Base-by-base conservation (phyloP, 2,113 vertebrate genomes). In the Nyctereutes procyonoides region DNA sequence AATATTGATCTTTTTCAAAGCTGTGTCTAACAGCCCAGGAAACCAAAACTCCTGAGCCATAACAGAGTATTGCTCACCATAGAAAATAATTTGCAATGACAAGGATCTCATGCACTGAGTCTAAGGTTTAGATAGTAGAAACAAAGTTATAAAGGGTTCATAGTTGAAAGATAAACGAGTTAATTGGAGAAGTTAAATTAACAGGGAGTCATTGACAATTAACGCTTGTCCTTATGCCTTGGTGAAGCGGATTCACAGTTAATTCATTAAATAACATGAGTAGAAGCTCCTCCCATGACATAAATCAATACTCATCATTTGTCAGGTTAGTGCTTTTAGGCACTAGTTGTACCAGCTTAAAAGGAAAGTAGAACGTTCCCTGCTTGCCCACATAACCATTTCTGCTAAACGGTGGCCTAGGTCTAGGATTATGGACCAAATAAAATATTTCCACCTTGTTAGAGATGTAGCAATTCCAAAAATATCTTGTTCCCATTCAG, bases 381-480 rank as follows among this genome's bases (percentile, higher is more conserved):
- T 62, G 30, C 80, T 97, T 97, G 3, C 24, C 15, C 20, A 38
- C 0, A 15, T 56, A 63, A 48, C 11, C 60, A 60, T 95, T 92
- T 94, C 71, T 77, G 20, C 30, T 77, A 94, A 97, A 77, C 51
- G 80, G 77, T 90, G 48, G 15, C 63, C n/a, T 87, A 53, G 19
- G 81, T 7, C 71, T 32, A 76, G 56, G 2, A 88, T 84, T 81
- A 81, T 96, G 56, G 20, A 85, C 19, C 79, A 87, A 95, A 95
- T 80, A 85, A 93, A 94, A 35, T 63, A 90, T n/a, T 24, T 92
- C 35, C 16, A 73, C n/a, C 62, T 97, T 81, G 15, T 77, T 77
- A 93, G 28, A 90, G 51, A 58, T 77, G 58, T 8, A 83, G 63
- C n/a, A 76, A 32, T 93, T 84, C 38, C 16, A 79, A 90, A 88